A percentile compares a stretch with the other conserved stretches of the same genome.
Evolutionary conservation across 1,140 invertebrate species (phyloP).

Genomic region (Manduca sexta): DNA sequence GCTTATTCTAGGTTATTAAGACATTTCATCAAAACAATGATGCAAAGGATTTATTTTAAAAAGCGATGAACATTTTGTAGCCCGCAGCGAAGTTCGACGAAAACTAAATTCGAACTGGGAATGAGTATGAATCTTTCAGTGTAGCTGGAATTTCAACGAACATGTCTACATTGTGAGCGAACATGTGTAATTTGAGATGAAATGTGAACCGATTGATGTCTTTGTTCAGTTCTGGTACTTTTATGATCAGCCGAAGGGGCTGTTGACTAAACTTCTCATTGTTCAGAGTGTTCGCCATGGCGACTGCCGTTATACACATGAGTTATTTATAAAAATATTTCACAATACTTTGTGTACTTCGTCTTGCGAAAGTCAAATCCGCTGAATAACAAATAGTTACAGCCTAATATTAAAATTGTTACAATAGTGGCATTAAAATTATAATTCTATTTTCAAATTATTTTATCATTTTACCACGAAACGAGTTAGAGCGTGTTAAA

Average conservation of each 20-base stretch:
- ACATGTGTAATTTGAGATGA: constrained; percentile 65
- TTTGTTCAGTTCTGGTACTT: constrained; percentile 57
- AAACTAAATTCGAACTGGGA: constrained; percentile 23
- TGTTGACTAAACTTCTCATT: constrained; percentile 53
- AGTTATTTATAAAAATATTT: too few species aligned
- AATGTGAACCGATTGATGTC: constrained; percentile 68
- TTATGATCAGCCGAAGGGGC: constrained; percentile 46
- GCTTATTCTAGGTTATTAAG: not conserved
- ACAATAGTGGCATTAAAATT: too few species aligned
- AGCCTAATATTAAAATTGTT: too few species aligned
- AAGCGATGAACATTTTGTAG: constrained; percentile 17
- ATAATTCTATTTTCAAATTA: too few species aligned
- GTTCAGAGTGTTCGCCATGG: constrained; percentile 16
- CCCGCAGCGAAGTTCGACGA: constrained; percentile 35
- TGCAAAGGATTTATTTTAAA: not conserved
- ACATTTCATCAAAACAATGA: not conserved
- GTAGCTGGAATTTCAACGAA: constrained; percentile 28
- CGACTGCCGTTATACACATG: too few species aligned
- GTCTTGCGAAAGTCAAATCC: too few species aligned
- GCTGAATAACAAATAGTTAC: too few species aligned
- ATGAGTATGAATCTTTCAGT: constrained; percentile 27
- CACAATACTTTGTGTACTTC: too few species aligned
- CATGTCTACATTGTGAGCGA: constrained; percentile 40
- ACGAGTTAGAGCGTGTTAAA: too few species aligned
- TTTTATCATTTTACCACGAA: too few species aligned